Evolutionary conservation across 2,888 invertebrate species (phyloP).

Genomic region (Drosophila subquinaria): DNA sequence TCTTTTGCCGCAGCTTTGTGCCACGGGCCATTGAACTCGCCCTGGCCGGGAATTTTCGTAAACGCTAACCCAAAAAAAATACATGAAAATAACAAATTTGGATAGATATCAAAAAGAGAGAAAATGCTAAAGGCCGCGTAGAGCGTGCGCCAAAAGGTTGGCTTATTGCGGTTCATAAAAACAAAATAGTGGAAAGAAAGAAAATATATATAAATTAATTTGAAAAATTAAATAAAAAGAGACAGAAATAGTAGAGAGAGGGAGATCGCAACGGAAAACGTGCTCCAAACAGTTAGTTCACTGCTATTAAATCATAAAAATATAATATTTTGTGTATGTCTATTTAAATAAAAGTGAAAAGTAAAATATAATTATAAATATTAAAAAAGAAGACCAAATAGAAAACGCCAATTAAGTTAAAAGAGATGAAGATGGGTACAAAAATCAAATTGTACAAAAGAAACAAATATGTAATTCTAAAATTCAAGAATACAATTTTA

Average conservation of each 20-base stretch:
- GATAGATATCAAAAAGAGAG: neutral
- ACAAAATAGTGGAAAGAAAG: neutral
- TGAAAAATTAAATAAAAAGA: neutral
- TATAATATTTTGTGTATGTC: too few relatives aligned
- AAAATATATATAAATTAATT: neutral
- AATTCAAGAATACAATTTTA: too few relatives aligned
- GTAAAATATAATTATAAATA: neutral
- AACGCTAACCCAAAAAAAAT: neutral
- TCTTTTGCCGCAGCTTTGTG: constrained; percentile 51
- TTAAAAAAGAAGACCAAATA: neutral
- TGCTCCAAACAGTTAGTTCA: constrained; percentile 9
- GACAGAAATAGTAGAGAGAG: neutral
- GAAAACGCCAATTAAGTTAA: too few relatives aligned
- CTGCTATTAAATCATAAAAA: neutral
- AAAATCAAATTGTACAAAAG: too few relatives aligned
- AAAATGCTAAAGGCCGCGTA: constrained; percentile 1
- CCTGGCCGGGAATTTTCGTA: neutral
- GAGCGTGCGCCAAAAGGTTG: constrained; percentile 8
- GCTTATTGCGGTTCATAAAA: constrained; percentile 6
- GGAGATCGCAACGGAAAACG: neutral
- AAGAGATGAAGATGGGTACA: too few relatives aligned
- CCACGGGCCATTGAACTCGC: constrained; percentile 52
- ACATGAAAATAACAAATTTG: neutral
- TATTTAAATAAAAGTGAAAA: too few relatives aligned
- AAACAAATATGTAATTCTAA: too few relatives aligned